phyloP scores from a whole-genome alignment of 2,888 invertebrate species.

The Aleiodes alternator region DNA sequence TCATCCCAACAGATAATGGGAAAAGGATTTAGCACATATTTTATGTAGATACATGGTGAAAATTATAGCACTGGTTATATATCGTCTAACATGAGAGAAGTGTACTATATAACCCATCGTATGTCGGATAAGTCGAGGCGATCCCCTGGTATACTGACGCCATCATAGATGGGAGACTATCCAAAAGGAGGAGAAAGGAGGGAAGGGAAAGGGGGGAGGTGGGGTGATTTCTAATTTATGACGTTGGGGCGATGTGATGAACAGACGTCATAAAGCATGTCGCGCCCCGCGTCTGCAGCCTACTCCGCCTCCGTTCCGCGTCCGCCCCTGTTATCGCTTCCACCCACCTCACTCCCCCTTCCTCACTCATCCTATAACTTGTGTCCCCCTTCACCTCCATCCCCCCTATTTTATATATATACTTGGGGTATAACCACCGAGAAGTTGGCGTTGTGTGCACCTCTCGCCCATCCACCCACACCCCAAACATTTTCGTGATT shows the following conservation, averaged over 20 bases:
- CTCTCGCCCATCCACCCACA: conserved; percentile 53
- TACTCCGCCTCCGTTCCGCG: conserved; percentile 62
- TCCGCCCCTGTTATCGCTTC: conserved; percentile 61
- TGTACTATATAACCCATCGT: conserved; percentile 35
- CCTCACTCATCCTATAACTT: conserved; percentile 40
- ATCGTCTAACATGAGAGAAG: conserved; percentile 18
- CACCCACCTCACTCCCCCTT: conserved; percentile 52
- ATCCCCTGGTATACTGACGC: conserved; percentile 52
- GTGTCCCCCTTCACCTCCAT: conserved; percentile 54
- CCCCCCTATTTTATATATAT: conserved; percentile 29
- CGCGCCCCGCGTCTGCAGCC: conserved; percentile 72
- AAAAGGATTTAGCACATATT: too few species aligned
- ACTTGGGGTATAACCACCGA: conserved; percentile 20
- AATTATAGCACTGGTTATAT: conserved; percentile 11
- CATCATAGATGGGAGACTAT: conserved; percentile 70
- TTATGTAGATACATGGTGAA: neutral
- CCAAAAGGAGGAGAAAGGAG: conserved; percentile 57
- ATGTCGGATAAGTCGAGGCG: conserved; percentile 51
- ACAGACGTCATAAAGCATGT: conserved; percentile 77
- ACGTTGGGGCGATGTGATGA: conserved; percentile 76
- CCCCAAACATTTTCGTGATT: conserved; percentile 64
- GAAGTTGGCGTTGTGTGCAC: conserved; percentile 45
- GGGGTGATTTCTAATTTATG: conserved; percentile 76
- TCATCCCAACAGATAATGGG: too few species aligned
- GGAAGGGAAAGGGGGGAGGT: conserved; percentile 36